These are phyloP conservation scores for Chelonus formosanus DNA, from an alignment of 2,888 invertebrate genomes.

Conservation along the genomic window DNA sequence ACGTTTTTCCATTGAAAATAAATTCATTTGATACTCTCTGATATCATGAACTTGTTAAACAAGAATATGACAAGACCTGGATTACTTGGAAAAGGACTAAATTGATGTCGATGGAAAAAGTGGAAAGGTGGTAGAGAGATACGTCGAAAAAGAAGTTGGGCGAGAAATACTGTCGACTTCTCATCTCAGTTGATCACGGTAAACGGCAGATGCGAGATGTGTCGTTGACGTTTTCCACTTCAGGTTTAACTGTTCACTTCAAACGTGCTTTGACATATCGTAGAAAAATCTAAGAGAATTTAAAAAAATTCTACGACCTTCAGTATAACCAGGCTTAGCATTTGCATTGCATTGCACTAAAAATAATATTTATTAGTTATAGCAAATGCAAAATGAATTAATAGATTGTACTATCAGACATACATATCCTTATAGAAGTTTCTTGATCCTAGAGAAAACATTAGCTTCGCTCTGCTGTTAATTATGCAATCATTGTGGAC, in stretches of 20 bases:
- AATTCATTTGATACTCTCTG: background rate
- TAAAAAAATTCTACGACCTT: constrained; percentile 12
- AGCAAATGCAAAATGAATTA: constrained; percentile 1
- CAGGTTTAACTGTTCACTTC: constrained; percentile 31
- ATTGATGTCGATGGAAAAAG: constrained; percentile 12
- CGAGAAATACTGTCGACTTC: constrained; percentile 21
- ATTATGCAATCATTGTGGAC: constrained; percentile 42
- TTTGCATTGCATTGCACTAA: background rate
- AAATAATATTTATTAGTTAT: constrained; percentile 11
- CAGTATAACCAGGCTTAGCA: constrained; percentile 7
- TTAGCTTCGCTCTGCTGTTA: constrained; percentile 32
- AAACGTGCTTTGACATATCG: constrained; percentile 11
- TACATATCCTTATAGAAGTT: constrained; percentile 10
- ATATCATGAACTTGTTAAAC: constrained; percentile 13
- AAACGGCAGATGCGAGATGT: constrained; percentile 57
- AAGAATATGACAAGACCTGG: constrained; percentile 10
- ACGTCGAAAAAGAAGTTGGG: constrained; percentile 32
- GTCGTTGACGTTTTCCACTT: constrained; percentile 42
- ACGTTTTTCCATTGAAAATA: background rate
- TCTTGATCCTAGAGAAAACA: constrained; percentile 28
- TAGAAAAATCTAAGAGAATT: no score
- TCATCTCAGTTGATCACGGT: constrained; percentile 34
- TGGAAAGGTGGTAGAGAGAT: constrained; percentile 17
- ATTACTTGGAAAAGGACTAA: constrained; percentile 17
- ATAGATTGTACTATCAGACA: constrained; percentile 11